Evolutionary conservation across 2,888 invertebrate genomes (phyloP).

Genomic region (Ormyrus nitidulus): DNA sequence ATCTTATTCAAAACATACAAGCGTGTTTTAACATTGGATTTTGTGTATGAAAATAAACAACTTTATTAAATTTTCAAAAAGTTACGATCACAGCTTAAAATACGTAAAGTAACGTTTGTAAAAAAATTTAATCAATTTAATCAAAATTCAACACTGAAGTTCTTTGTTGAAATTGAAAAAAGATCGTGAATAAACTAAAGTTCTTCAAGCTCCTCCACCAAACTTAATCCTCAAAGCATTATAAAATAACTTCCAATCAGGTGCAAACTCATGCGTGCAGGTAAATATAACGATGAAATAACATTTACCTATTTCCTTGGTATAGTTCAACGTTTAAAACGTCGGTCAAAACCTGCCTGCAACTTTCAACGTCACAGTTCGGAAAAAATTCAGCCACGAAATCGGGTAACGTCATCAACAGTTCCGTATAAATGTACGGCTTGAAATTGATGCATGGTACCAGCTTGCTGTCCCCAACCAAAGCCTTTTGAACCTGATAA

Average conservation of each 20-base stretch:
- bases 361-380: conserved; percentile 83
- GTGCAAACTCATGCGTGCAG: no score
- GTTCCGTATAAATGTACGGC: conserved; percentile 88
- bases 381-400: conserved; percentile 89
- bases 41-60: not conserved
- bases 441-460: conserved; percentile 92
- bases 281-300: not conserved
- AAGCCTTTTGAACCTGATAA: conserved; percentile 84
- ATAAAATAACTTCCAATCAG: no score
- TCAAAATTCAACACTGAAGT: no score
- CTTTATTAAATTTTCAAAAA: no score
- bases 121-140: no score
- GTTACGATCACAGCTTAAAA: no score
- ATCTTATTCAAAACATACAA: not conserved
- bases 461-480: conserved; percentile 85
- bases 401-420: conserved; percentile 89
- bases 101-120: no score
- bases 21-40: not conserved
- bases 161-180: no score
- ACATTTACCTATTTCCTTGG: conserved; percentile 87
- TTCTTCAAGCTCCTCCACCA: no score
- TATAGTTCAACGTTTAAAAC: conserved; percentile 88
- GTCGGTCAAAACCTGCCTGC: conserved; percentile 86
- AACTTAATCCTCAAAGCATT: no score
- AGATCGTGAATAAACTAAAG: no score